Base-by-base conservation (phyloP, 1,140 invertebrate species). In the Brachionus koreanus region DNA sequence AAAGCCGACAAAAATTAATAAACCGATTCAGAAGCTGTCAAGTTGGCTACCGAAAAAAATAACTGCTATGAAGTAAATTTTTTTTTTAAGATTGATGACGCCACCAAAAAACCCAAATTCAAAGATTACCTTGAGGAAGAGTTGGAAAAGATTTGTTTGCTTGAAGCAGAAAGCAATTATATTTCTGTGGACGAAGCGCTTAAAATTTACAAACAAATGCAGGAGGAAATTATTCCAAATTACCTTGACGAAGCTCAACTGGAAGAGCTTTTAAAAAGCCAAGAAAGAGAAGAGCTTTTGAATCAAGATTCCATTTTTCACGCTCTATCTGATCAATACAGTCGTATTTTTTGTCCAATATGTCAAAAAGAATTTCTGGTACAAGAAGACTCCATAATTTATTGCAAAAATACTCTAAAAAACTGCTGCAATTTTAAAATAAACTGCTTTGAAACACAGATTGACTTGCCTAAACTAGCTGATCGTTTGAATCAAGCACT, bases 141-240 rank as follows among this genome's bases (percentile, higher is more conserved):
- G 25, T 65, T 79, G 23, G 76, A 79, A 65, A 79, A 79, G 57
- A 79, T 79, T 65, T 79, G 76, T 79, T 43, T 79, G n/a, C 33
- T 79, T 3, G 76, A 79, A 37, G 76, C 76, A 23, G 13, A 63
- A 43, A 79, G 35, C 33, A 52, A 79, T 35, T 16, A 49, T 7
- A 79, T 79, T 19, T 33, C 76, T 42, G 33, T 79, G 10, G 76
- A 79, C 12, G 76, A 79, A 42, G 76, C 76, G 19, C 46, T 79
- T 10, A 33, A 63, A n/a, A 79, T 79, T 57, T 79, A 79, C 33
- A 79, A 79, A 35, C 49, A 79, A 79, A 79, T 79, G n/a, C 76
- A 79, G 23, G 35, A 79, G 5, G 76, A 79, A 65, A 42, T 79
- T 5, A 79, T 79, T 61, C 69, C 69, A 4, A 43, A 49, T 46